Conservation (phyloP, 2,113 vertebrate species). For the Myiozetetes cayanensis region DNA sequence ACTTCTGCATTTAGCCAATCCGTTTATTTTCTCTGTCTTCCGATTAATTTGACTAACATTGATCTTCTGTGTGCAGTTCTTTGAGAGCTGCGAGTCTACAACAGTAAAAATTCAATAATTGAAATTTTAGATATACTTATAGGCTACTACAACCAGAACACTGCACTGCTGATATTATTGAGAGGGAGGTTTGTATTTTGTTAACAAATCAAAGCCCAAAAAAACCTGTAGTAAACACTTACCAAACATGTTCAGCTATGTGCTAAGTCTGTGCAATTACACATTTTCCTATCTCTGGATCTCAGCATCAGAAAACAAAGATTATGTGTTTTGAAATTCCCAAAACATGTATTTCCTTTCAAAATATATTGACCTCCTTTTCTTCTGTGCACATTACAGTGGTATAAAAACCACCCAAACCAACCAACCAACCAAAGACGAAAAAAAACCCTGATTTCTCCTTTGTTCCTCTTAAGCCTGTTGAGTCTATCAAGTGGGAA, state of each 20-base stretch:
- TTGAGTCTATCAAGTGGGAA: conserved; percentile 34
- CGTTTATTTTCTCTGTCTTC: not conserved
- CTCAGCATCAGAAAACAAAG: not conserved
- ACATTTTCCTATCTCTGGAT: not conserved
- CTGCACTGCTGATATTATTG: not conserved
- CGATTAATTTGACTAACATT: not conserved
- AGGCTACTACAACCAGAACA: not conserved
- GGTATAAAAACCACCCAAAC: not conserved
- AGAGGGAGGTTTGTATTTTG: not conserved
- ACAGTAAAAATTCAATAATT: not conserved
- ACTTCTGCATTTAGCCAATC: not conserved
- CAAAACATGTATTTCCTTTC: not conserved
- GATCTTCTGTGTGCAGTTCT: not conserved
- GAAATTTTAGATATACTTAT: not conserved
- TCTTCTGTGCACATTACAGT: not conserved
- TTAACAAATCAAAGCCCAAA: not conserved
- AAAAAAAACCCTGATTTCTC: not conserved
- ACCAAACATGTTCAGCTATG: not conserved
- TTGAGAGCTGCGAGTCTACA: not conserved
- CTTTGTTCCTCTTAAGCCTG: conserved; percentile 29
- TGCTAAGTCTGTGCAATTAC: not conserved
- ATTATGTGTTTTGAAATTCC: not conserved
- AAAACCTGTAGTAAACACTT: not conserved
- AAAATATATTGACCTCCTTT: not conserved
- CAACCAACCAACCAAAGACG: not conserved